Evolutionary conservation across 2,888 invertebrate species (phyloP), one percentile per base, ranked within the genome.

Genomic region (Automeris io): DNA sequence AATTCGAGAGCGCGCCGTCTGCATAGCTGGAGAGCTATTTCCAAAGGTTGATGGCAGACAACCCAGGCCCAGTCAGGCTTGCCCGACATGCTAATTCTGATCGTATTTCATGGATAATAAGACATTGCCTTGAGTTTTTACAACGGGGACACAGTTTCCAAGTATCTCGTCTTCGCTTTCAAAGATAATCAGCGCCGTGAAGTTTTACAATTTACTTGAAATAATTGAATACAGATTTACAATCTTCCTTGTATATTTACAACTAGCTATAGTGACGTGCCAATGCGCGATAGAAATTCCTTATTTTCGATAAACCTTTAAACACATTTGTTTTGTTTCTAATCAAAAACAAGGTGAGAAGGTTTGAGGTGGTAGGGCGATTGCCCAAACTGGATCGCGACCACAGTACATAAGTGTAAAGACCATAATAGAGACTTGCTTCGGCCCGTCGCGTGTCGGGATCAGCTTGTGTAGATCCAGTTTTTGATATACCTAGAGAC

Each of bases 101-200:
- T 29, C 29, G 16, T 29, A 16, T 29, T 29, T 29, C 29, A 29
- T 16, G 29, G 29, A 29, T 29, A 29, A 29, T 29, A 29, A 29
- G 29, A 29, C 16, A 29, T 29, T 29, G 16, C 29, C 13, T 29
- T 29, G 29, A 16, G 29, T 16, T 29, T 29, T 29, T 29, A 16
- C 16, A 29, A 29, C 29, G 29, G 29, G 16, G 9, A 29, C 16
- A 16, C 16, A 29, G 29, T 29, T 29, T 29, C 29, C 29, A 29
- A 29, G 29, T 29, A 29, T 29, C 16, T 29, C 16, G 16, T 16
- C 13, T 29, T 29, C 29, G 16, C 29, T 29, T 29, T 16, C 16
- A 29, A 29, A 29, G n/a, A 16, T 16, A n/a, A 16, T 16, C 13
- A 29, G 16, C n/a, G 4, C 29, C 29, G 29, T 29, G 29, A 29